Conservation (phyloP, 2,113 vertebrate genomes). For the Laterallus jamaicensis region DNA sequence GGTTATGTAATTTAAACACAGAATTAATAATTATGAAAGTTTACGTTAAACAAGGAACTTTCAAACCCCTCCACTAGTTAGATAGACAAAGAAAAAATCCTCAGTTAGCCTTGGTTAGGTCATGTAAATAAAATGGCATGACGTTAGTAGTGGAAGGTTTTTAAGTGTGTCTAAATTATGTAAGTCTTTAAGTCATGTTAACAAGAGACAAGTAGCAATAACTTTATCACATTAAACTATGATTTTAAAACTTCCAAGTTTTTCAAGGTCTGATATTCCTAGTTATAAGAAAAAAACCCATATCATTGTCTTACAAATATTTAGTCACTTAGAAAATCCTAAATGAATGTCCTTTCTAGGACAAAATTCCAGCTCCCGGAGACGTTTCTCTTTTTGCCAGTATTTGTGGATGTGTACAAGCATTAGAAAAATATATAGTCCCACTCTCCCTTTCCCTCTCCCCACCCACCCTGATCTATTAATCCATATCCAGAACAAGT, state of each 20-base stretch:
- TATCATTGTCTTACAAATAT: neutral
- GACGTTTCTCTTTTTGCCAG: neutral
- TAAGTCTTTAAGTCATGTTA: neutral
- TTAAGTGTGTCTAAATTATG: neutral
- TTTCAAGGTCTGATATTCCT: neutral
- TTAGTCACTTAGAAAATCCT: neutral
- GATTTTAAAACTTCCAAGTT: neutral
- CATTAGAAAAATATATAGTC: neutral
- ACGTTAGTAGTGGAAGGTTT: neutral
- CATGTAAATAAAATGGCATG: neutral
- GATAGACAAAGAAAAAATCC: neutral
- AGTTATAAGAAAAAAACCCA: neutral
- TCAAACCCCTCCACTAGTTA: neutral
- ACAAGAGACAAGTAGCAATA: neutral
- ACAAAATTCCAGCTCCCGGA: neutral
- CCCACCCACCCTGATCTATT: neutral
- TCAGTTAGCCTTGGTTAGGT: neutral
- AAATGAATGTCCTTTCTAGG: neutral
- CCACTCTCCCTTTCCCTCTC: neutral
- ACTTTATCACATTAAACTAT: neutral
- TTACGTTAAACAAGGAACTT: neutral
- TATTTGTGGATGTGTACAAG: neutral
- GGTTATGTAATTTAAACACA: neutral
- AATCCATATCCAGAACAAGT: neutral
- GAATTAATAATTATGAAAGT: neutral